Evolutionary conservation across 64 coral and sea anemone genomes (phyloP).

Genomic region (Stichodactyla mertensii): DNA sequence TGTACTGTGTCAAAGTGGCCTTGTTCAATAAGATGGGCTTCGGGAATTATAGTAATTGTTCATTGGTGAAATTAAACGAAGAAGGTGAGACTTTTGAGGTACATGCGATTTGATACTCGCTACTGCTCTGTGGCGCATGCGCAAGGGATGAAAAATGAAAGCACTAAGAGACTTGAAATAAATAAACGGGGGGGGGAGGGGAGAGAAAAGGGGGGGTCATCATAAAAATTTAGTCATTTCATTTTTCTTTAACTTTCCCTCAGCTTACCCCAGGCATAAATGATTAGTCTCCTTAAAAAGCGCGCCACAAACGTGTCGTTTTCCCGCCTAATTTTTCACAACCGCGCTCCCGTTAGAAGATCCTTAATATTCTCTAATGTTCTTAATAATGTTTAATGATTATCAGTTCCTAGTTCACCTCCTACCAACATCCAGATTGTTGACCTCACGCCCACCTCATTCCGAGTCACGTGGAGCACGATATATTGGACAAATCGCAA

Average conservation of each 20-base stretch:
- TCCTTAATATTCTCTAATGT: background rate
- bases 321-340: too few relatives aligned
- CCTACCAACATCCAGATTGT: background rate
- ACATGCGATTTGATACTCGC: too few relatives aligned
- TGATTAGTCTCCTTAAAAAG: too few relatives aligned
- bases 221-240: background rate
- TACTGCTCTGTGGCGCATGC: too few relatives aligned
- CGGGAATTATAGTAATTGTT: constrained; percentile 25
- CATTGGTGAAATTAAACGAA: constrained; percentile 1
- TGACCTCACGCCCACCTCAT: background rate
- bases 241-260: background rate
- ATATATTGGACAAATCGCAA: background rate
- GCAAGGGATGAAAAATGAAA: too few relatives aligned
- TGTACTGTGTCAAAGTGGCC: constrained; percentile 28
- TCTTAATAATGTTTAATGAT: background rate
- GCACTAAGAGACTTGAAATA: too few relatives aligned
- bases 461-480: background rate
- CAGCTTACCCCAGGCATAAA: background rate
- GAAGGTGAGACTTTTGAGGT: background rate
- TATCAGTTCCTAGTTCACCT: background rate
- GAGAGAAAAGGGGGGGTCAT: too few relatives aligned
- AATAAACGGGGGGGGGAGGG: too few relatives aligned
- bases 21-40: constrained; percentile 1
- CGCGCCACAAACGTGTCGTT: too few relatives aligned
- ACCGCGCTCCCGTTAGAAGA: too few relatives aligned